Evolutionary conservation across 2,888 invertebrate species (phyloP).

Genomic region (Biston stratarius): DNA sequence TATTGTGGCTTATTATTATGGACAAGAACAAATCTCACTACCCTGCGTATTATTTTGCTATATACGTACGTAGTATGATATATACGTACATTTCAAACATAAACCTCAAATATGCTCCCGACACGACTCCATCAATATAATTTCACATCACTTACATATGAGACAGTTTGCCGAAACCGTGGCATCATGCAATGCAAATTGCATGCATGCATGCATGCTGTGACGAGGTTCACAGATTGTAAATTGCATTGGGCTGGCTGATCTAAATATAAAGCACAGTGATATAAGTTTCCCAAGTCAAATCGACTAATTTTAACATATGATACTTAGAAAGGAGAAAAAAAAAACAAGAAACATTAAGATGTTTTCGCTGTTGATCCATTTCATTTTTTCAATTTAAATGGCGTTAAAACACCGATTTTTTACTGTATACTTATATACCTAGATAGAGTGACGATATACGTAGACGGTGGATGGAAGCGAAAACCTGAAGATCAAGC

Average conservation of each 20-base stretch:
- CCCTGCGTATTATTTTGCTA: too few species aligned
- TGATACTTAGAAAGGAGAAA: neutral
- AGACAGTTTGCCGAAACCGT: conserved; percentile 48
- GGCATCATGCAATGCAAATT: conserved; percentile 62
- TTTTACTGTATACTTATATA: too few species aligned
- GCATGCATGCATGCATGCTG: conserved; percentile 57
- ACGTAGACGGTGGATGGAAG: too few species aligned
- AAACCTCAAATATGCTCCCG: conserved; percentile 9
- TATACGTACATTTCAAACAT: neutral
- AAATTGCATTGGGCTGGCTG: conserved; percentile 61
- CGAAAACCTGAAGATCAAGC: too few species aligned
- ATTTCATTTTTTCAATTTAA: too few species aligned
- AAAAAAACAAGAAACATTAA: too few species aligned
- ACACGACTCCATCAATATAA: conserved; percentile 28
- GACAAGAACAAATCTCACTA: too few species aligned
- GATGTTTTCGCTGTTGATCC: too few species aligned
- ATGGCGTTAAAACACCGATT: too few species aligned
- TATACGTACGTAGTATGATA: neutral
- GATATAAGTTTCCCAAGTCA: neutral
- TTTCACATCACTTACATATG: conserved; percentile 31
- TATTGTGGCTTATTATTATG: too few species aligned
- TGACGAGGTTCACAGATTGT: conserved; percentile 60
- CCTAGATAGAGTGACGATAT: too few species aligned
- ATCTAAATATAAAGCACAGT: conserved; percentile 58
- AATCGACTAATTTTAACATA: neutral